phyloP scores from a whole-genome alignment of 2,113 vertebrate species.

The Corynorhinus townsendii region DNA sequence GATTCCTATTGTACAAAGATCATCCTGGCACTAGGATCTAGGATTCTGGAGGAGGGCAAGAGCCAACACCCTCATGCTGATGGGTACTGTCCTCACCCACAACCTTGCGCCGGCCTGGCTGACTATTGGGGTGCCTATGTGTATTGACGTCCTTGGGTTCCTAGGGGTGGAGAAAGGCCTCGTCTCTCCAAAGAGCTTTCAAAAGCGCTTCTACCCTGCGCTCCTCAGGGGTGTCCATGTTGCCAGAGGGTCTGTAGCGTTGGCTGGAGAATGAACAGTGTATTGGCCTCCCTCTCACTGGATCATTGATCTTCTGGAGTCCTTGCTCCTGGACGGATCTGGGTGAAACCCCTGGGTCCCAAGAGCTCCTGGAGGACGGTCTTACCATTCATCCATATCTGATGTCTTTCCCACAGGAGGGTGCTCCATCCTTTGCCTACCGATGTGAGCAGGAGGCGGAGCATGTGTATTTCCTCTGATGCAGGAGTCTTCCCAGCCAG shows the following conservation, averaged over 20 bases:
- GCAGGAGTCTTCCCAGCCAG: neutral
- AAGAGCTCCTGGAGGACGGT: neutral
- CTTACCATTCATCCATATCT: neutral
- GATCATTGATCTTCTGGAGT: neutral
- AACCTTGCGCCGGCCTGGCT: neutral
- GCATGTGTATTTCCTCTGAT: neutral
- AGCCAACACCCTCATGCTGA: neutral
- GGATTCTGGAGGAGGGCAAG: neutral
- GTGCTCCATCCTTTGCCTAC: neutral
- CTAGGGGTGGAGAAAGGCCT: neutral
- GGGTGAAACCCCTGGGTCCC: neutral
- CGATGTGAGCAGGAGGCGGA: neutral
- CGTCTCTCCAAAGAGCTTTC: neutral
- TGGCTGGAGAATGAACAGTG: neutral
- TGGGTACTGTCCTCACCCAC: neutral
- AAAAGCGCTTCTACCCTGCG: neutral
- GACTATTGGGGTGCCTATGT: neutral
- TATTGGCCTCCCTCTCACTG: neutral
- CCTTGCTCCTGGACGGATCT: neutral
- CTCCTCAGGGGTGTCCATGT: neutral
- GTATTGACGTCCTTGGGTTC: neutral
- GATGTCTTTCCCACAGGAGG: neutral
- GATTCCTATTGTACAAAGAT: neutral
- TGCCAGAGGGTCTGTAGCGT: neutral
- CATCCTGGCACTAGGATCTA: neutral